These are phyloP conservation scores for Creontiades dilutus DNA, from an alignment of 2,888 invertebrate genomes.

Conservation along the genomic window DNA sequence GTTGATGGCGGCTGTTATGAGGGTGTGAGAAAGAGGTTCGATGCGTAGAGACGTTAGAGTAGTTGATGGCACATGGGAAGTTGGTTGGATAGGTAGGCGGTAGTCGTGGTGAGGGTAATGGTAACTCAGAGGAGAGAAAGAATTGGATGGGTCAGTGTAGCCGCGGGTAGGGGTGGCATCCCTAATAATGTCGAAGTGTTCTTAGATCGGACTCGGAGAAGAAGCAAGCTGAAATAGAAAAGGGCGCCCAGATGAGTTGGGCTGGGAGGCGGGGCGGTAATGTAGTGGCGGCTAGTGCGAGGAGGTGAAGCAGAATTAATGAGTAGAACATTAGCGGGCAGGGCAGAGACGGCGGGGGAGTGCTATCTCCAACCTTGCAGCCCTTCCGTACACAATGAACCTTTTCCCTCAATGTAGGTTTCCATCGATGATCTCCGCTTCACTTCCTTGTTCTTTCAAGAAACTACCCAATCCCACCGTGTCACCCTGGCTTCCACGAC, in stretches of 20 bases:
- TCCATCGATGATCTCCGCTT: constrained; percentile 20
- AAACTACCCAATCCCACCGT: constrained; percentile 1
- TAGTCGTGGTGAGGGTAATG: not conserved
- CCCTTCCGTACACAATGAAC: constrained; percentile 25
- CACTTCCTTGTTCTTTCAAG: constrained; percentile 22
- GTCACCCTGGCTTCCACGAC: not conserved
- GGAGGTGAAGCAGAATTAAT: constrained; percentile 27
- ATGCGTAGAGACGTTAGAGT: constrained; percentile 22
- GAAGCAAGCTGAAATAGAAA: not conserved
- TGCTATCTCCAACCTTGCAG: constrained; percentile 30
- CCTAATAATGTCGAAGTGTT: constrained; percentile 18
- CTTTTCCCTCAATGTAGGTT: constrained; percentile 31
- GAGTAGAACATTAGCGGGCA: constrained; percentile 35
- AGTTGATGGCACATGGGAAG: not conserved
- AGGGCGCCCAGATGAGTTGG: not conserved
- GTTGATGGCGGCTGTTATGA: constrained; percentile 1
- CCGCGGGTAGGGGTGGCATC: not conserved
- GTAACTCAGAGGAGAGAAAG: not conserved
- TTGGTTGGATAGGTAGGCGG: not conserved
- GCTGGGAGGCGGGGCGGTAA: not conserved
- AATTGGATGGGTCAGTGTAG: not conserved
- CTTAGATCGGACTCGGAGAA: not conserved
- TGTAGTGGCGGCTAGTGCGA: constrained; percentile 23
- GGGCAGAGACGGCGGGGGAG: not conserved
- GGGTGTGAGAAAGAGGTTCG: constrained; percentile 23